These are phyloP conservation scores for Drosophila tripunctata DNA, from an alignment of 2,888 invertebrate species.

Conservation along the genomic window DNA sequence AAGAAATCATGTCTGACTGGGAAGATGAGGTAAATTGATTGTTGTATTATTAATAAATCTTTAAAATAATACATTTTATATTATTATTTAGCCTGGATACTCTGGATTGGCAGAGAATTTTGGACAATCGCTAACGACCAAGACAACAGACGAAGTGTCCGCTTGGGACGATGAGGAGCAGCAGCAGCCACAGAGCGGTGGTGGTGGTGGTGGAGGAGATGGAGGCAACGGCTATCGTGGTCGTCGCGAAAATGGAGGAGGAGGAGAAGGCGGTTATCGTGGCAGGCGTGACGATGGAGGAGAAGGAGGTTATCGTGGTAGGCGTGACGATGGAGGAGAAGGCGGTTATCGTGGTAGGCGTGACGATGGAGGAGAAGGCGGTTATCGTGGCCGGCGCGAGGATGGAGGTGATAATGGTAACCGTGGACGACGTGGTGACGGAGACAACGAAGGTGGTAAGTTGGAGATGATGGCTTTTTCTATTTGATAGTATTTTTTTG, in stretches of 20 bases:
- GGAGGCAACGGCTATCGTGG: slow-evolving; percentile 10
- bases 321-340: not conserved
- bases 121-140: not conserved
- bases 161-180: slow-evolving; percentile 46
- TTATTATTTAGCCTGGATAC: not conserved
- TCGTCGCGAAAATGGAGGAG: slow-evolving; percentile 13
- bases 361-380: slow-evolving; percentile 2
- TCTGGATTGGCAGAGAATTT: not conserved
- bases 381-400: slow-evolving; percentile 20
- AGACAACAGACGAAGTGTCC: not conserved
- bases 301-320: not conserved
- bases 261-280: slow-evolving; percentile 21
- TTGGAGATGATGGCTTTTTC: not conserved
- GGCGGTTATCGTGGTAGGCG: slow-evolving; percentile 12
- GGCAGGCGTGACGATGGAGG: slow-evolving; percentile 19
- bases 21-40: slow-evolving; percentile 48
- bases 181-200: not conserved
- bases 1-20: slow-evolving; percentile 74
- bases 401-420: not conserved
- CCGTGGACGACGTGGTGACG: slow-evolving; percentile 64
- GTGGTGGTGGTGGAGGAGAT: not conserved
- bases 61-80: not conserved
- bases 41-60: not conserved
- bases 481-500: no score
- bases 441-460: slow-evolving; percentile 20